Percentiles rank a stretch among this genome's conserved stretches.
Evolutionary conservation across 2,797 vertebrate genomes (phyloP).

Genomic region (Pteropus rufus): DNA sequence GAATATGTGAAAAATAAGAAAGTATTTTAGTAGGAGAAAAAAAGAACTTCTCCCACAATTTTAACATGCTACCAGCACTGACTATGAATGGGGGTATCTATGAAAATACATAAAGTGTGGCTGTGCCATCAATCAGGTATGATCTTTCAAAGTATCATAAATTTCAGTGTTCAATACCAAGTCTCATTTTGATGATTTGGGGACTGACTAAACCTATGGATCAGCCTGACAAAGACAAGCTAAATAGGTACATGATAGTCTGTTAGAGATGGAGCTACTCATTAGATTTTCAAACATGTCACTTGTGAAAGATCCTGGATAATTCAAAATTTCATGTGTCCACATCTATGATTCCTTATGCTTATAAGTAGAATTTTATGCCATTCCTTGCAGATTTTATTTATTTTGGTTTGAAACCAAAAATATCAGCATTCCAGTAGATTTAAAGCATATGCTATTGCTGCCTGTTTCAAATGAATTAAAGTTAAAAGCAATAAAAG

Average conservation of each 20-base stretch:
- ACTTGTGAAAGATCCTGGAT: slow-evolving; percentile 56
- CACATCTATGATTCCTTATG: slow-evolving; percentile 16
- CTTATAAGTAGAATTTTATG: slow-evolving; percentile 22
- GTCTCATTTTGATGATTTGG: background rate
- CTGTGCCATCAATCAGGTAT: background rate
- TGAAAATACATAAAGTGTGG: background rate
- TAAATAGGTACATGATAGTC: slow-evolving; percentile 39
- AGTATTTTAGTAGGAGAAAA: background rate
- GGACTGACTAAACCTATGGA: slow-evolving; percentile 49
- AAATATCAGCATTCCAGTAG: slow-evolving; percentile 28
- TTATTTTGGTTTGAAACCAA: slow-evolving; percentile 38
- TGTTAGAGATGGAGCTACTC: slow-evolving; percentile 3
- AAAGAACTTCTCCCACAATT: background rate
- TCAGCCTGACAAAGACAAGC: slow-evolving; percentile 71
- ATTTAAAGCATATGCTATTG: slow-evolving; percentile 46
- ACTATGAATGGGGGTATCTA: background rate
- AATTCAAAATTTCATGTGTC: slow-evolving; percentile 18
- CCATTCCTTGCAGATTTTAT: slow-evolving; percentile 35
- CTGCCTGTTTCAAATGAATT: slow-evolving; percentile 1
- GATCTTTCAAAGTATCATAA: background rate
- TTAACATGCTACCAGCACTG: background rate
- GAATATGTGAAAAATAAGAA: background rate
- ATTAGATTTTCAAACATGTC: slow-evolving; percentile 57
- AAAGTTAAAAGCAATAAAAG: background rate
- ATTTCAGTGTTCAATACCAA: background rate